These are phyloP conservation scores for Meiosimyza platycephala DNA, from an alignment of 2,888 invertebrate genomes.

Conservation along the genomic window DNA sequence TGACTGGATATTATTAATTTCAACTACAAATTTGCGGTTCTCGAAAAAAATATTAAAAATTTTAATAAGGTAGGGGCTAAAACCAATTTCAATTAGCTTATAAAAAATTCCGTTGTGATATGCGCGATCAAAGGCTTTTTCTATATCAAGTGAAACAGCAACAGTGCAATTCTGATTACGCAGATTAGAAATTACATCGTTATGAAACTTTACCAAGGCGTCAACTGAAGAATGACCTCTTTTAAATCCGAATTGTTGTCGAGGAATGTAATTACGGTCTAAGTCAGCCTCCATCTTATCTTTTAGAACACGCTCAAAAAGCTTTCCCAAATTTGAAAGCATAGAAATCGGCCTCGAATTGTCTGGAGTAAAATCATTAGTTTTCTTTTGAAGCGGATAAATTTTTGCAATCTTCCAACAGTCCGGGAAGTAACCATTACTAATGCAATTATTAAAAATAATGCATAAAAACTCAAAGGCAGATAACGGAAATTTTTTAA, in stretches of 20 bases:
- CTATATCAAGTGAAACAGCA: constrained; percentile 28
- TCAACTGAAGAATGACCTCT: constrained; percentile 26
- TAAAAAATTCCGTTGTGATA: constrained; percentile 32
- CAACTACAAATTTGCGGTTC: constrained; percentile 21
- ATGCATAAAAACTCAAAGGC: neutral
- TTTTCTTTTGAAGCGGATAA: constrained; percentile 9
- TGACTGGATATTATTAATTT: too few species aligned
- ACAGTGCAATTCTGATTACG: constrained; percentile 31
- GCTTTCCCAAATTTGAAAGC: too few species aligned
- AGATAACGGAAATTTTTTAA: neutral
- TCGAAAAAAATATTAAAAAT: too few species aligned
- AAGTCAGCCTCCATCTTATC: constrained; percentile 22
- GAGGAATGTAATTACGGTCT: constrained; percentile 20
- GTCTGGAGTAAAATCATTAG: neutral
- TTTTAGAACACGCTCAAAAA: too few species aligned
- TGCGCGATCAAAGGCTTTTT: constrained; percentile 32
- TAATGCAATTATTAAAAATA: constrained; percentile 6
- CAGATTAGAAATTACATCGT: constrained; percentile 33
- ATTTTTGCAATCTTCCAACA: constrained; percentile 16
- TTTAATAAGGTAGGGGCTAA: too few species aligned
- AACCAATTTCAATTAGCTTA: constrained; percentile 28
- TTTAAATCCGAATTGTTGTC: constrained; percentile 38
- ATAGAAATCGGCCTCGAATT: constrained; percentile 29
- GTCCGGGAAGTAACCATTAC: constrained; percentile 18
- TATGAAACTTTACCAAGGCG: constrained; percentile 37